These are phyloP conservation scores for Chydorus sphaericus DNA, from an alignment of 2,888 invertebrate genomes.

Conservation along the genomic window DNA sequence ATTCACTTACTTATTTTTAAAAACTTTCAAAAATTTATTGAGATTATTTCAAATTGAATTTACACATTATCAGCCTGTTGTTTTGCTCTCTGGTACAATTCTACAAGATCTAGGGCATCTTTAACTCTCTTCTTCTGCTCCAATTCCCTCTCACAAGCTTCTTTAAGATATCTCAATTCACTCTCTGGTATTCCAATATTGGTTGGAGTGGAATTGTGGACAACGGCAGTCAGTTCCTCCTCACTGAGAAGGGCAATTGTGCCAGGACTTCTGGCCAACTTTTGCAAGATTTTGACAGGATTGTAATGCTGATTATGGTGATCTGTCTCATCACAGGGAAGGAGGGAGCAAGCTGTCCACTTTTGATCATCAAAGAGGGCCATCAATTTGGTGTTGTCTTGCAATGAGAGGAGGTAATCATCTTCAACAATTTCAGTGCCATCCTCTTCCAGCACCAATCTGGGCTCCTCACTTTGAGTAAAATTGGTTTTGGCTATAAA, in stretches of 20 bases:
- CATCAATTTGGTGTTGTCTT: slow-evolving; percentile 69
- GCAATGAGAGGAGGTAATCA: slow-evolving; percentile 81
- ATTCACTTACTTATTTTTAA: too few species aligned
- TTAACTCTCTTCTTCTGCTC: not conserved
- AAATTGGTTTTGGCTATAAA: slow-evolving; percentile 6
- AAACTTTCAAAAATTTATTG: too few species aligned
- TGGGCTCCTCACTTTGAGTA: too few species aligned
- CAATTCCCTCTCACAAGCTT: not conserved
- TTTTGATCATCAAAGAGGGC: slow-evolving; percentile 59
- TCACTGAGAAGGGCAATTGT: not conserved
- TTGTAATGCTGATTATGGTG: not conserved
- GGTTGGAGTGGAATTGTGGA: not conserved
- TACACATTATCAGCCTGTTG: not conserved
- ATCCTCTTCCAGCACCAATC: slow-evolving; percentile 79
- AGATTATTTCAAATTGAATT: too few species aligned
- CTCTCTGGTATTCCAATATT: not conserved
- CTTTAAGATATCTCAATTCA: not conserved
- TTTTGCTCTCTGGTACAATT: slow-evolving; percentile 3
- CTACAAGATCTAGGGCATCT: not conserved
- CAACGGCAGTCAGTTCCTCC: not conserved
- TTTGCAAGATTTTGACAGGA: not conserved
- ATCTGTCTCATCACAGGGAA: slow-evolving; percentile 1
- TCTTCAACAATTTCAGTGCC: slow-evolving; percentile 93
- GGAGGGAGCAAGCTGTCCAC: slow-evolving; percentile 35
- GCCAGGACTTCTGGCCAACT: not conserved